Evolutionary conservation across 2,797 vertebrate species (phyloP).

Genomic region (Helostoma temminkii): DNA sequence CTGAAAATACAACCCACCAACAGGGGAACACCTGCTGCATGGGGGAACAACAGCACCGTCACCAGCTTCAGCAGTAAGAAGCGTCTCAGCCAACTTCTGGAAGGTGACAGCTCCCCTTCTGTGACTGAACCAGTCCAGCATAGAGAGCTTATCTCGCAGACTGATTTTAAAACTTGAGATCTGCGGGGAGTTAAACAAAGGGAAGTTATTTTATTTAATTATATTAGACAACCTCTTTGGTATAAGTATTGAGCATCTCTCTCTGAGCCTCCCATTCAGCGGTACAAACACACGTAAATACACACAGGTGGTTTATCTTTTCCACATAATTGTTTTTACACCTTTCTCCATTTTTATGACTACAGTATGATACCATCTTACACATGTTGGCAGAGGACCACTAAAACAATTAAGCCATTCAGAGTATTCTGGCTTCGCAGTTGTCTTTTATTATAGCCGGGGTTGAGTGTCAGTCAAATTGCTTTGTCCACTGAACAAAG

Average conservation of each 20-base stretch:
- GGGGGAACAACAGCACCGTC: constrained; percentile 83
- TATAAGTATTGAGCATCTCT: neutral
- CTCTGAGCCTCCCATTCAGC: neutral
- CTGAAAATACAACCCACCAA: constrained; percentile 81
- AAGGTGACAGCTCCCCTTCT: constrained; percentile 41
- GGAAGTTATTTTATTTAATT: constrained; percentile 11
- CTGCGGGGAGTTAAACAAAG: constrained; percentile 48
- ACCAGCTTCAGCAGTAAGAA: constrained; percentile 86
- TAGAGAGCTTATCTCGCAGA: constrained; percentile 35
- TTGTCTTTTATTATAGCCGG: neutral
- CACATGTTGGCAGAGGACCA: constrained; percentile 6
- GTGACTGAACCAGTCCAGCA: constrained; percentile 36
- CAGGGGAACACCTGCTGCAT: constrained; percentile 61
- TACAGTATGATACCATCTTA: neutral
- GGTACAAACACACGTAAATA: neutral
- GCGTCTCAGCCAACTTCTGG: constrained; percentile 76
- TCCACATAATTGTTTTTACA: neutral
- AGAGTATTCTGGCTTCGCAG: constrained; percentile 14
- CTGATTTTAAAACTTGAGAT: constrained; percentile 17
- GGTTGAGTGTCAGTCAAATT: neutral
- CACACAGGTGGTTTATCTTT: neutral
- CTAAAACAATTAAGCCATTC: constrained; percentile 9
- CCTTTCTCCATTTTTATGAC: neutral
- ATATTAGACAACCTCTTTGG: neutral
- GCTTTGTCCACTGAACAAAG: neutral